These are phyloP conservation scores for Rhopalosiphum nymphaeae DNA, from an alignment of 2,888 invertebrate genomes.

Conservation along the genomic window DNA sequence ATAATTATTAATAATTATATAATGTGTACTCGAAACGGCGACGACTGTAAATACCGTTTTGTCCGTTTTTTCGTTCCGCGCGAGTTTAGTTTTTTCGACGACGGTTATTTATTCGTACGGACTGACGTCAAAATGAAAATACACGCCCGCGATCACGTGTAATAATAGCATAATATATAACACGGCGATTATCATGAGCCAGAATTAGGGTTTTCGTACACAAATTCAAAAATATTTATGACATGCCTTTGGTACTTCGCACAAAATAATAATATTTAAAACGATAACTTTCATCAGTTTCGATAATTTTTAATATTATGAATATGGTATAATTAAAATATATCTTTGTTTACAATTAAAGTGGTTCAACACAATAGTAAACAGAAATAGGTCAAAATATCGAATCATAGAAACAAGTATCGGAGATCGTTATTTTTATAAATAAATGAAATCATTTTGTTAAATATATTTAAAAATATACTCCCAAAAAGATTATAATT, in stretches of 20 bases:
- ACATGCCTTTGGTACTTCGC: background rate
- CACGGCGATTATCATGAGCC: background rate
- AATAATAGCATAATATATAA: background rate
- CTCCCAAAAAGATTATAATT: no score
- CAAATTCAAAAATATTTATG: background rate
- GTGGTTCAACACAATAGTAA: background rate
- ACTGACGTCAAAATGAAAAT: background rate
- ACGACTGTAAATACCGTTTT: constrained; percentile 12
- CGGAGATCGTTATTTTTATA: no score
- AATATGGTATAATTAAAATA: background rate
- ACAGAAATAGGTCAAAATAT: background rate
- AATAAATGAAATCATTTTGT: no score
- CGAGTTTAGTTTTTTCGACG: background rate
- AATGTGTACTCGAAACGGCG: background rate
- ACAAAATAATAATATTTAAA: background rate
- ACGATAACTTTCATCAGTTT: background rate
- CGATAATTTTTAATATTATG: background rate
- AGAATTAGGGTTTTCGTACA: background rate
- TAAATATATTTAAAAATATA: no score
- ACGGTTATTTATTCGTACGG: background rate
- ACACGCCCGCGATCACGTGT: background rate
- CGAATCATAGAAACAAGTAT: no score
- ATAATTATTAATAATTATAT: background rate
- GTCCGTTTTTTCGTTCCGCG: background rate
- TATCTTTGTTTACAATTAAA: background rate